Conservation (phyloP, 1,140 invertebrate species). For the Brachystomella parvula region DNA sequence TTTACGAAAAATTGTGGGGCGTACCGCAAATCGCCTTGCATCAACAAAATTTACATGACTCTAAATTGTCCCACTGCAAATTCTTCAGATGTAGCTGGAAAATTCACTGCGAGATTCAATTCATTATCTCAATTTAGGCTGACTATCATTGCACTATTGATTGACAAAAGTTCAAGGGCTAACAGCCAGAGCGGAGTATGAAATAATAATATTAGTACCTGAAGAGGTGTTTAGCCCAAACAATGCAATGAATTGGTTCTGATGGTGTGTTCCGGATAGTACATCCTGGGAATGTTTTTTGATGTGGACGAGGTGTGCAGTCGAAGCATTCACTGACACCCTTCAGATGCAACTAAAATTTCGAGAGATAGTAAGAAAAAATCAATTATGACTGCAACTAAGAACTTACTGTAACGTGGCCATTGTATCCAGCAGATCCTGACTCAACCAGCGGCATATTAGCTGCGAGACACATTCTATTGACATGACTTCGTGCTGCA, state of each 20-base stretch:
- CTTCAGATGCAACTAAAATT: slow-evolving; percentile 71
- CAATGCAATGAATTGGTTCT: slow-evolving; percentile 97
- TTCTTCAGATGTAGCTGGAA: too few relatives aligned
- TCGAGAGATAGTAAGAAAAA: slow-evolving; percentile 13
- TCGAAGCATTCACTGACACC: slow-evolving; percentile 93
- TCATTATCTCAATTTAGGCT: too few relatives aligned
- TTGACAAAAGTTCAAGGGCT: too few relatives aligned
- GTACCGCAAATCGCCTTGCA: background rate
- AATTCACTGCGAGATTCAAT: too few relatives aligned
- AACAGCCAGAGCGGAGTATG: too few relatives aligned
- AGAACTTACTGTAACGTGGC: slow-evolving; percentile 62
- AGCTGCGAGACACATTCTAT: slow-evolving; percentile 94
- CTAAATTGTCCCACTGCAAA: too few relatives aligned
- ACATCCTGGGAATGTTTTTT: slow-evolving; percentile 93
- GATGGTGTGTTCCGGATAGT: slow-evolving; percentile 99
- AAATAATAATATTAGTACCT: slow-evolving; percentile 56
- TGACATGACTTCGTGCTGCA: slow-evolving; percentile 94
- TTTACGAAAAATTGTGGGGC: background rate
- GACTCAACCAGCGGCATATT: slow-evolving; percentile 91
- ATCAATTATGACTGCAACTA: background rate
- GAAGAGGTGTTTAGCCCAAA: slow-evolving; percentile 98
- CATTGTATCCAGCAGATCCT: slow-evolving; percentile 92
- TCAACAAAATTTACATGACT: slow-evolving; percentile 10
- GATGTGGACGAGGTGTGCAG: slow-evolving; percentile 81
- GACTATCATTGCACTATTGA: too few relatives aligned